phyloP scores from a whole-genome alignment of 2,113 vertebrate genomes.

The Muntiacus muntjak region DNA sequence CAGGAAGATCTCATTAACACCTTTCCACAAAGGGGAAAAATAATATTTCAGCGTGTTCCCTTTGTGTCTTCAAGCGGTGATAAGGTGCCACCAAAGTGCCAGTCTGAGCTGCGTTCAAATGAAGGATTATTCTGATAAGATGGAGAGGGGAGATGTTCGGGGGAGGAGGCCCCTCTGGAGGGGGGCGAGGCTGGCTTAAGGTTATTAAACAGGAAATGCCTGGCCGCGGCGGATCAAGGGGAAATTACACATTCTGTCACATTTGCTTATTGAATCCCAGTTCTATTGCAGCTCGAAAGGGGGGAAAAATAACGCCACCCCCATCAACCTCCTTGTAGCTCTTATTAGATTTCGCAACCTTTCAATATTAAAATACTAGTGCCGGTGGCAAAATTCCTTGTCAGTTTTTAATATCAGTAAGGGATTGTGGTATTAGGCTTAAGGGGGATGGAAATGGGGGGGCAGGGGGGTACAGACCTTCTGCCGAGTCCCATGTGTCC shows the following conservation, averaged over 20 bases:
- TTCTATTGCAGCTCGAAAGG: constrained; percentile 73
- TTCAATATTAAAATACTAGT: constrained; percentile 85
- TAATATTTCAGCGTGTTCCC: constrained; percentile 68
- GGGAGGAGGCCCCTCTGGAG: background rate
- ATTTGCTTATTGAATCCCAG: constrained; percentile 86
- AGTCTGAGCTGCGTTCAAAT: constrained; percentile 71
- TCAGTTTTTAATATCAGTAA: constrained; percentile 70
- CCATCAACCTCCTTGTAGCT: constrained; percentile 79
- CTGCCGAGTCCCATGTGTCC: background rate
- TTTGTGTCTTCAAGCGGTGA: constrained; percentile 74
- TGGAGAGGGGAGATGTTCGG: constrained; percentile 68
- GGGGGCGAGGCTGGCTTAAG: constrained; percentile 59
- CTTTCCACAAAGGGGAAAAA: constrained; percentile 64
- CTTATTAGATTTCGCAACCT: constrained; percentile 86
- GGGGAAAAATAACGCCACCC: constrained; percentile 33
- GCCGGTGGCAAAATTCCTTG: constrained; percentile 71
- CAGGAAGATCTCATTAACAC: constrained; percentile 76
- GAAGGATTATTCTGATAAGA: constrained; percentile 79
- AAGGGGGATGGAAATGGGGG: background rate
- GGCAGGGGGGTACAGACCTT: background rate
- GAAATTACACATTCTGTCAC: constrained; percentile 88
- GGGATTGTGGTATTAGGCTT: constrained; percentile 56
- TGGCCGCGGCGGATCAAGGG: constrained; percentile 77
- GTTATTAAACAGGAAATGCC: constrained; percentile 83
- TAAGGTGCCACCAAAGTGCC: constrained; percentile 78